Base-by-base conservation (phyloP, 1,140 invertebrate species). In the Samia ricini region DNA sequence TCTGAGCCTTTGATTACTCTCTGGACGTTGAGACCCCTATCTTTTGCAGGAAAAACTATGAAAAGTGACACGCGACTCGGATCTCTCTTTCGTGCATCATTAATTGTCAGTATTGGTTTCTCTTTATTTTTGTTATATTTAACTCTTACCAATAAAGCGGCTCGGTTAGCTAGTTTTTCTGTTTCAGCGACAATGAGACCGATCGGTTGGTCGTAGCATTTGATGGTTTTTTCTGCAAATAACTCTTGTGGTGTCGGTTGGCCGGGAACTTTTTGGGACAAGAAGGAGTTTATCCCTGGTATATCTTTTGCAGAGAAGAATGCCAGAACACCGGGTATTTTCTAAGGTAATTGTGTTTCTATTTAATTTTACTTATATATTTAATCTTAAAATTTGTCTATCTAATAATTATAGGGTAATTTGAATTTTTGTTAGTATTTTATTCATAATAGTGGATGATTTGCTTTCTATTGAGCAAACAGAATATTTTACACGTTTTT, bases 231-330 rank as follows among this genome's bases (percentile, higher is more conserved):
- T 23, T 81, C 72, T 50, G 88, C 91, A 62, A 94, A 90, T 21
- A 93, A 81, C 74, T 92, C 94, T 74, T 93, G 88, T 36, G 92
- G 91, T 0, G 92, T 88, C 1, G 93, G 93, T 15, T 91, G 83
- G 10, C 92, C 80, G 3, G 94, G 94, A 26, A 92, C 67, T 50
- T 74, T 72, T 24, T 59, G 60, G 4, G 83, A 72, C 7, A 81
- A 83, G 52, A 91, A 94, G 2, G 83, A 74, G 77, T 96, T 96
- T 33, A 82, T 79, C 1, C 95, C 96, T 0, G 95, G 95, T 42
- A 97, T 92, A 81, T 97, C 95, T 74, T 94, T 93, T 1, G 94
- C 94, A n/a, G 92, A 92, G 66, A 93, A 93, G 69, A 96, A 95
- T 2, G 92, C 93, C 3, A 95, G 71, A 4, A 97, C 95, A 3